A percentile compares a stretch with the other conserved stretches of the same genome.
phyloP scores from a whole-genome alignment of 2,113 vertebrate genomes.

The Ursus arctos region DNA sequence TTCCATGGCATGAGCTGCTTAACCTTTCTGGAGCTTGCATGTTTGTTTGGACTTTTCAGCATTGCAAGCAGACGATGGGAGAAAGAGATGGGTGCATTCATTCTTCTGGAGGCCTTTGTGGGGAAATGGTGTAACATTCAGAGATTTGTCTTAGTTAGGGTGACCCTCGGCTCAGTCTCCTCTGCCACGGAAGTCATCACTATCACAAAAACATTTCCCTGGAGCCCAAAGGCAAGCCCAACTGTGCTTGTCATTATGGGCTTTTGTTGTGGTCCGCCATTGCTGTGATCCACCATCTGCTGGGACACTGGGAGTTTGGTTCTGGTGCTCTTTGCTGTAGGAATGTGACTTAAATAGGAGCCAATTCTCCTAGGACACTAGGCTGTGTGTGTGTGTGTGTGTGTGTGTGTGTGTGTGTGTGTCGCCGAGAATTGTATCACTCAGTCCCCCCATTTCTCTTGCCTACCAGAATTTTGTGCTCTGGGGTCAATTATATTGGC shows the following conservation, averaged over 20 bases:
- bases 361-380: neutral
- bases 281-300: neutral
- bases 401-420: neutral
- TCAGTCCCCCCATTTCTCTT: neutral
- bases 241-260: neutral
- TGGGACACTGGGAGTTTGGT: neutral
- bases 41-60: constrained; percentile 60
- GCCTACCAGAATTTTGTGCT: neutral
- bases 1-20: constrained; percentile 44
- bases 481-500: neutral
- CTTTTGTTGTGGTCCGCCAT: neutral
- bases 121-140: neutral
- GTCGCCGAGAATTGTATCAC: neutral
- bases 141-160: neutral
- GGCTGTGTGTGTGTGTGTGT: neutral
- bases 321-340: constrained; percentile 17
- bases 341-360: neutral
- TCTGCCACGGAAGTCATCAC: constrained; percentile 24
- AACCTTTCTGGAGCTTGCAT: neutral
- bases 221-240: neutral
- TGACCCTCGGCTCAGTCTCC: neutral
- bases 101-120: neutral
- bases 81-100: neutral
- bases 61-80: neutral
- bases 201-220: neutral